phyloP scores from a whole-genome alignment of 2,797 vertebrate genomes.

The Jordanella pulchra region DNA sequence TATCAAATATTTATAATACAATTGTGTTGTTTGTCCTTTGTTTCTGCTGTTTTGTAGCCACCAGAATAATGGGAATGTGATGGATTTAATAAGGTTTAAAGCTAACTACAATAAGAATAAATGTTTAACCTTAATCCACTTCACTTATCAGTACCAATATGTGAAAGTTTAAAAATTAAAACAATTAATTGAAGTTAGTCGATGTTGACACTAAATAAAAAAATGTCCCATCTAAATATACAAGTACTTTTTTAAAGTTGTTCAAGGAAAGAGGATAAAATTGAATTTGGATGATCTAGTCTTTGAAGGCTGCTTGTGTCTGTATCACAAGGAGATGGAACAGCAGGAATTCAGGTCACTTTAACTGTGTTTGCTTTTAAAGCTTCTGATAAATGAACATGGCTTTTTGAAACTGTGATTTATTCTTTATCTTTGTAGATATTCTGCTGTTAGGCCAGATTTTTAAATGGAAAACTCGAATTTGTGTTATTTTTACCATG shows the following conservation, averaged over 20 bases:
- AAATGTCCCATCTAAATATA: background rate
- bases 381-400: background rate
- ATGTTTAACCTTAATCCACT: background rate
- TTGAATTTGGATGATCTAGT: background rate
- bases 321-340: background rate
- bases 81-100: background rate
- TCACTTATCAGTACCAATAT: background rate
- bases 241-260: background rate
- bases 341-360: background rate
- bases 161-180: background rate
- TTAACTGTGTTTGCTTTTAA: background rate
- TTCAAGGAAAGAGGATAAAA: background rate
- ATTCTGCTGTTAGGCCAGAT: background rate
- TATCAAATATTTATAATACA: conserved; percentile 1
- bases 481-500: background rate
- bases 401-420: background rate
- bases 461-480: background rate
- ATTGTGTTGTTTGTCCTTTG: background rate
- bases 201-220: background rate
- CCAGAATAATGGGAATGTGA: background rate
- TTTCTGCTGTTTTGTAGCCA: background rate
- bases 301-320: background rate
- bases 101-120: background rate
- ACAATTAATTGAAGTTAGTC: background rate
- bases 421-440: background rate